Evolutionary conservation across 2,888 invertebrate species (phyloP), one percentile per base, ranked within the genome.

Genomic region (Allacma fusca): DNA sequence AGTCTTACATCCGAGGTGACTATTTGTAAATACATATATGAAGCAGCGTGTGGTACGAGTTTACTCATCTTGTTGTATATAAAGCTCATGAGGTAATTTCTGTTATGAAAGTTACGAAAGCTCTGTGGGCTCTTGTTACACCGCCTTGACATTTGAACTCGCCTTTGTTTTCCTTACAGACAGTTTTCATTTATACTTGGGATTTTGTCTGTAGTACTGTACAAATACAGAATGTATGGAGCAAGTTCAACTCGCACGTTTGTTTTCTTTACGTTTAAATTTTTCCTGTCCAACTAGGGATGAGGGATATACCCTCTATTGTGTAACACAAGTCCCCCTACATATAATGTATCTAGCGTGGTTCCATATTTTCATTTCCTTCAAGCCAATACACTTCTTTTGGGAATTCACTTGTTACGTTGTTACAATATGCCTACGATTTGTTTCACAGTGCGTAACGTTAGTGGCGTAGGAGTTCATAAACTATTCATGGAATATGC

Each of bases 71-170:
- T n/a, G n/a, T 50, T 16, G 19, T 50, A 16, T 12, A 50, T 50
- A 16, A 19, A 5, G 40, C 7, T 40, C 13, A 40, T 40, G 40
- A 40, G 40, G 5, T 9, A 5, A 40, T 13, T 40, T 13, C 40
- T 40, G 40, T 40, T 13, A 50, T 50, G 50, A 13, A 50, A 9
- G 16, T 50, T 50, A n/a, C n/a, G n/a, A 19, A 13, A 13, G 50
- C 50, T 50, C n/a, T 50, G 50, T 50, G 50, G 50, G 1, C 50
- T 50, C 50, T 16, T 13, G 7, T n/a, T 50, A 19, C 50, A 50
- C 50, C 50, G 50, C 50, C 19, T 50, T 50, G 50, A 50, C 50
- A 50, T 16, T 50, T 50, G 50, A 50, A 50, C 50, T 50, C 50
- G 4, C n/a, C 50, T 50, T 50, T 50, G 50, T 50, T 50, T 50